Base-by-base conservation (phyloP, 2,113 vertebrate species). In the Gavialis gangeticus region DNA sequence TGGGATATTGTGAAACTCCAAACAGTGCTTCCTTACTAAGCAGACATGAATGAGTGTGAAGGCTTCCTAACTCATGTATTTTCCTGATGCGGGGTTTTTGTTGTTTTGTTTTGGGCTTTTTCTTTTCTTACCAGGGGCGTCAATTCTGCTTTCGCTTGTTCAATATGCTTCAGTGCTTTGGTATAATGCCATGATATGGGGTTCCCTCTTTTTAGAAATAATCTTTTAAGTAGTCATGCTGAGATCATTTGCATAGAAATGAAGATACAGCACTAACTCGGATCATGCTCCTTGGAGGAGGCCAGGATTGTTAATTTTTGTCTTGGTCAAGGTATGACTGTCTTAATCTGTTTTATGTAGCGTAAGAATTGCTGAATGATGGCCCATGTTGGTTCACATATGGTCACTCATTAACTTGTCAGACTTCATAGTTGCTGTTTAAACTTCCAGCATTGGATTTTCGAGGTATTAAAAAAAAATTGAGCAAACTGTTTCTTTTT, bases 381-480 rank as follows among this genome's bases (percentile, higher is more conserved):
- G 37, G 64, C 18, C 25, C 15, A 5, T 82, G 24, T 1, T 12
- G 63, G 75, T 91, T 27, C 16, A 3, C 13, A 8, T 75, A 54
- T 54, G 88, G 82, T 82, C 89, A 66, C n/a, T 95, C 27, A 15
- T 82, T 79, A 81, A 88, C 55, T 87, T 34, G 37, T 91, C 64
- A 66, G 87, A 82, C n/a, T 92, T 95, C 80, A 4, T n/a, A 95
- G 82, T 86, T 95, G 89, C 76, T 84, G 18, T 79, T 28, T 91
- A 85, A 94, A 92, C 56, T 84, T 78, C 24, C 10, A 71, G 12
- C 83, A 95, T 91, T 96, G 92, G 86, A 71, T 96, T 96, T 97
- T 95, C 78, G 80, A 30, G 87, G 60, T 95, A 94, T 63, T 58
- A 57, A 83, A 79, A 79, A 90, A 24, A 94, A 79, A 60, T 12